Conservation (phyloP, 1,140 invertebrate genomes). For the Armadillidium nasatum region DNA sequence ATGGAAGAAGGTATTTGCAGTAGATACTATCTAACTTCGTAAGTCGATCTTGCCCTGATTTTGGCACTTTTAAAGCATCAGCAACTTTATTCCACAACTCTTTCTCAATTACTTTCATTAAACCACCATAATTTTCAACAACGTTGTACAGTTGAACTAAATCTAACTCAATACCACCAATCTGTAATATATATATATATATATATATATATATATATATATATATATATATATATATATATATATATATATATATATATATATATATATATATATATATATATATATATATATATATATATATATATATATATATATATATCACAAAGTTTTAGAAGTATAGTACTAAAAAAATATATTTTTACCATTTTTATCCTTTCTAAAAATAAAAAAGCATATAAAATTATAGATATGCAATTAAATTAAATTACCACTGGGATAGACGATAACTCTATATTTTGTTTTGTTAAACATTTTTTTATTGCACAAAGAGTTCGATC, state of each 20-base stretch:
- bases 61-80: conserved; percentile 79
- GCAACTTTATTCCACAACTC: conserved; percentile 85
- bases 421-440: conserved; percentile 64
- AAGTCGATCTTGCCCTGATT: conserved; percentile 72
- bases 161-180: conserved; percentile 86
- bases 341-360: background rate
- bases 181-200: conserved; percentile 50
- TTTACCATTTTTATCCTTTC: too few species aligned
- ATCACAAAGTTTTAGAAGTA: background rate
- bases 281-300: conserved; percentile 12
- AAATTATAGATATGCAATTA: background rate
- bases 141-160: conserved; percentile 77
- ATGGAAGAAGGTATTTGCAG: conserved; percentile 87
- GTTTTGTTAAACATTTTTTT: conserved; percentile 71
- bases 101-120: conserved; percentile 83
- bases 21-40: conserved; percentile 86
- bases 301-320: conserved; percentile 13
- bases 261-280: conserved; percentile 11
- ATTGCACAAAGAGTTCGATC: conserved; percentile 81
- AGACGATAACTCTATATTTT: conserved; percentile 68
- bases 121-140: conserved; percentile 77
- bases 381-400: background rate
- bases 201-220: conserved; percentile 8
- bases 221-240: background rate
- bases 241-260: background rate